Evolutionary conservation across 1,140 invertebrate species (phyloP).

Genomic region (Hydropsyche tenuis): DNA sequence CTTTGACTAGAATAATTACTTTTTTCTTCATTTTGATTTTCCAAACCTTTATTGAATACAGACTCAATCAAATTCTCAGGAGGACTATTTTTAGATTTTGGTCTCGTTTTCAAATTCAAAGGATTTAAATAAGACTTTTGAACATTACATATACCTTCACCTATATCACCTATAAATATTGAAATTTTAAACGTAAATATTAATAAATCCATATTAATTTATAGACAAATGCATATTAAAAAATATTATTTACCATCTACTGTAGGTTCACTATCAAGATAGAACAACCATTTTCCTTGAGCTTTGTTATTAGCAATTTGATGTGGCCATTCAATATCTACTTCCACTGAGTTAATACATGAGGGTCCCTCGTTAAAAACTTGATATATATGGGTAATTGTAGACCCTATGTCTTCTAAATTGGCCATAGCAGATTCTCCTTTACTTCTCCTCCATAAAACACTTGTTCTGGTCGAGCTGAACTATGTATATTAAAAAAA

Average conservation of each 20-base stretch:
- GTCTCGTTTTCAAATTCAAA: constrained; percentile 61
- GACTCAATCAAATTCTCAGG: background rate
- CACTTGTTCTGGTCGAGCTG: constrained; percentile 75
- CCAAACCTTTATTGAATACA: background rate
- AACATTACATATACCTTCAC: constrained; percentile 70
- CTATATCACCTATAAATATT: constrained; percentile 54
- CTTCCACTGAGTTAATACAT: constrained; percentile 76
- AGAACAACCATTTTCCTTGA: constrained; percentile 89
- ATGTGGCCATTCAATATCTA: constrained; percentile 89
- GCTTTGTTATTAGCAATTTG: constrained; percentile 80
- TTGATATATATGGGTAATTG: constrained; percentile 84
- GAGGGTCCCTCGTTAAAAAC: constrained; percentile 88
- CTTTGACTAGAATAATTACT: background rate
- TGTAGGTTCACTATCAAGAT: constrained; percentile 80
- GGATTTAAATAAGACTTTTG: constrained; percentile 71
- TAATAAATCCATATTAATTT: background rate
- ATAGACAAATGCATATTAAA: background rate
- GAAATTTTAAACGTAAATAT: background rate
- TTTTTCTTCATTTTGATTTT: background rate
- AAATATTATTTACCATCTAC: constrained; percentile 67
- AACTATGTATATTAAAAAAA: constrained; percentile 58
- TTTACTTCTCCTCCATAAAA: constrained; percentile 85
- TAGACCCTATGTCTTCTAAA: constrained; percentile 85
- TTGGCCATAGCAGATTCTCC: constrained; percentile 83
- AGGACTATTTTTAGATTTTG: constrained; percentile 20